These are phyloP conservation scores for Pheosia tremula DNA, from an alignment of 2,888 invertebrate species.

Conservation along the genomic window DNA sequence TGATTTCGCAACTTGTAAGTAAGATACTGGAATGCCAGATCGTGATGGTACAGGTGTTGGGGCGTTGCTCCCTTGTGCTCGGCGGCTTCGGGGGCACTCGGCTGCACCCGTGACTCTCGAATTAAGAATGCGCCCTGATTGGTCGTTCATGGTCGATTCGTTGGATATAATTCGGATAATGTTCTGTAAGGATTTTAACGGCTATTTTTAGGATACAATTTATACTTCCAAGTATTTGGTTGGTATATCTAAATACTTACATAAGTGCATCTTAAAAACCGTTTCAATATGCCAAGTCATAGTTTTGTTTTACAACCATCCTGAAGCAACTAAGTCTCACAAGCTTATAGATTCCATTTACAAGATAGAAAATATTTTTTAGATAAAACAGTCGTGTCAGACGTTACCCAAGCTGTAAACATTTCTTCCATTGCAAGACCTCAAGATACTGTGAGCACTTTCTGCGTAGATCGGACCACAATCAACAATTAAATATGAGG, in stretches of 20 bases:
- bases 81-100: slow-evolving; percentile 50
- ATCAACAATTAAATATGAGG: too few relatives aligned
- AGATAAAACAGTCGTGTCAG: not conserved
- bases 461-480: too few relatives aligned
- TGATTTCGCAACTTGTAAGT: slow-evolving; percentile 53
- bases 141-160: slow-evolving; percentile 31
- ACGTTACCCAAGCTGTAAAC: too few relatives aligned
- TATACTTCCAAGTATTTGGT: not conserved
- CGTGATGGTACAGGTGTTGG: slow-evolving; percentile 72
- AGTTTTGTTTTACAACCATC: not conserved
- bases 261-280: not conserved
- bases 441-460: too few relatives aligned
- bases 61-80: slow-evolving; percentile 66
- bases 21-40: slow-evolving; percentile 64
- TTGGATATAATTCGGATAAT: slow-evolving; percentile 23
- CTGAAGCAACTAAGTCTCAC: not conserved
- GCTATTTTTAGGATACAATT: not conserved
- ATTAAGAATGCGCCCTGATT: slow-evolving; percentile 57
- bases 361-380: not conserved
- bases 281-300: not conserved
- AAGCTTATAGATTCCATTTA: not conserved
- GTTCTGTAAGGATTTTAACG: not conserved
- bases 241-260: not conserved
- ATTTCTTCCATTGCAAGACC: too few relatives aligned
- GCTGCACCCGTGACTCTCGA: slow-evolving; percentile 55